These are phyloP conservation scores for Scolopax bukidnonensis DNA, from an alignment of 2,797 vertebrate species.

Conservation along the genomic window DNA sequence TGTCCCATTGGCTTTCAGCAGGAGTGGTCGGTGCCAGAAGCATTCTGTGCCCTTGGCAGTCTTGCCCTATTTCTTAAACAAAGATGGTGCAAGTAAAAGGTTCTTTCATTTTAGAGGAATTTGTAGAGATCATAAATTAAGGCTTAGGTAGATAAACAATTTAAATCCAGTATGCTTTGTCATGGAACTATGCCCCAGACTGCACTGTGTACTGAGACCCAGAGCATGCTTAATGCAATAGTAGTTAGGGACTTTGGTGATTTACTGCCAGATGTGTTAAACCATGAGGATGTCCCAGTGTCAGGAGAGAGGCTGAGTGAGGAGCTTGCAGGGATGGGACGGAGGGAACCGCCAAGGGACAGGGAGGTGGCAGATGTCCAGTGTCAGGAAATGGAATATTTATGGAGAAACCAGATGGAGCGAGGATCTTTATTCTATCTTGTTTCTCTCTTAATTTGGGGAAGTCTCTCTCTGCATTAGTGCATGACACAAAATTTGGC, in stretches of 20 bases:
- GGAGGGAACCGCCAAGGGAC: neutral
- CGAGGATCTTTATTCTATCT: neutral
- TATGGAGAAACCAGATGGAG: neutral
- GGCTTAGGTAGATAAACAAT: neutral
- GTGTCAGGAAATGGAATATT: neutral
- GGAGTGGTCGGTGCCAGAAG: neutral
- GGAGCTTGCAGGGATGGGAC: neutral
- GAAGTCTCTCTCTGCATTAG: neutral
- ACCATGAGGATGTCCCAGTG: neutral
- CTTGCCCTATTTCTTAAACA: neutral
- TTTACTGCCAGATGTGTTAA: neutral
- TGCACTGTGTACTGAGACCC: neutral
- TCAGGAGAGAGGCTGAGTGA: neutral
- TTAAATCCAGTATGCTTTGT: neutral
- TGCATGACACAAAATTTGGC: neutral
- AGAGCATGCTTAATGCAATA: neutral
- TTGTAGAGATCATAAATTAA: neutral
- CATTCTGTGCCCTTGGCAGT: neutral
- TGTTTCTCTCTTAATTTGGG: neutral
- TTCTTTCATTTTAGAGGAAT: slow-evolving; percentile 16
- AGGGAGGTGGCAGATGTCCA: neutral
- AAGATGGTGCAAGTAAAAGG: neutral
- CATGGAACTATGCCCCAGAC: neutral
- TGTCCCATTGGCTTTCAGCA: neutral
- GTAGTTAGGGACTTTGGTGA: neutral